Evolutionary conservation across 2,797 vertebrate species (phyloP).

Genomic region (Argyrosomus regius): DNA sequence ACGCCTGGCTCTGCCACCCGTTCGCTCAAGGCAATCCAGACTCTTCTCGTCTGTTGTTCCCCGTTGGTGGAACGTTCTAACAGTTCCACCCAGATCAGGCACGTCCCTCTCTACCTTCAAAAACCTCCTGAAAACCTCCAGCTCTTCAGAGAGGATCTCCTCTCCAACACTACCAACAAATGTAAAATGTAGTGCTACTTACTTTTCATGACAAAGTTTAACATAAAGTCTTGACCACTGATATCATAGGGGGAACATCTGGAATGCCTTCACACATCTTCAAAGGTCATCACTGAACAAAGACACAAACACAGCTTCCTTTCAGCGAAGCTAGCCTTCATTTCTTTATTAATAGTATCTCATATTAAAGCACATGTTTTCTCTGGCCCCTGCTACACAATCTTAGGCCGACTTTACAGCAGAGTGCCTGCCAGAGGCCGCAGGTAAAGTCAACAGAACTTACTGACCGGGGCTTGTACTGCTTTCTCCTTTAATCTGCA

Average conservation of each 20-base stretch:
- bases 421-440: slow-evolving; percentile 16
- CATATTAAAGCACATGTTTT: slow-evolving; percentile 38
- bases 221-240: background rate
- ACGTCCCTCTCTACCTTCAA: too few relatives aligned
- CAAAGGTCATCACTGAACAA: background rate
- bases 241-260: background rate
- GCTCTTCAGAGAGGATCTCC: too few relatives aligned
- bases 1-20: too few relatives aligned
- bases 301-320: slow-evolving; percentile 5
- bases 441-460: slow-evolving; percentile 60
- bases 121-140: too few relatives aligned
- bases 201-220: background rate
- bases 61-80: too few relatives aligned
- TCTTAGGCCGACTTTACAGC: background rate
- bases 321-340: background rate
- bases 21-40: too few relatives aligned
- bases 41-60: too few relatives aligned
- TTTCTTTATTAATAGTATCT: background rate
- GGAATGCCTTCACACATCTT: background rate
- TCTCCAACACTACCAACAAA: too few relatives aligned
- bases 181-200: background rate
- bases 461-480: slow-evolving; percentile 36
- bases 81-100: too few relatives aligned
- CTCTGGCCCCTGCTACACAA: slow-evolving; percentile 19
- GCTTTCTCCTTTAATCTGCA: slow-evolving; percentile 53